phyloP scores from a whole-genome alignment of 2,113 vertebrate species.

The Pangasianodon hypophthalmus region DNA sequence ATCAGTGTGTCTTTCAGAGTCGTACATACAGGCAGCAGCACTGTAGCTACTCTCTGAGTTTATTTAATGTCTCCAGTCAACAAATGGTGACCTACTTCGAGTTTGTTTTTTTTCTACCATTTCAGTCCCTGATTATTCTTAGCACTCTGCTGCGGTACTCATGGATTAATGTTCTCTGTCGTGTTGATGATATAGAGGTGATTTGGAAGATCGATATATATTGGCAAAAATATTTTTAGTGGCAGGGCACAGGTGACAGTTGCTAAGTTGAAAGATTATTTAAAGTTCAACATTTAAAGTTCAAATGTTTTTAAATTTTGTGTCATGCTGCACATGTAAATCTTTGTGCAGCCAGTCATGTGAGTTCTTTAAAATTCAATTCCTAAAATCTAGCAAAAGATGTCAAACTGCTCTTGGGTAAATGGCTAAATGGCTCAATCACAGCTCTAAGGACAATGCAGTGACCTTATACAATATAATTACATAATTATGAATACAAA shows the following conservation, averaged over 20 bases:
- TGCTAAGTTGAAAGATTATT: no score
- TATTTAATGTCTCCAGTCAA: background rate
- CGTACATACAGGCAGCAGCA: background rate
- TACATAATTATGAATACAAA: no score
- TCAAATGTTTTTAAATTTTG: no score
- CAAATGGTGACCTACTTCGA: background rate
- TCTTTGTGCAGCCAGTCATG: no score
- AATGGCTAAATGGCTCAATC: background rate
- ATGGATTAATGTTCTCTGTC: background rate
- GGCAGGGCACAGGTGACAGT: no score
- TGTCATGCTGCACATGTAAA: no score
- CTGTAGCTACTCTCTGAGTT: background rate
- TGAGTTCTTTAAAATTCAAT: background rate
- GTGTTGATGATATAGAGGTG: background rate
- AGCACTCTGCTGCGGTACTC: background rate
- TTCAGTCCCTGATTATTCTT: background rate
- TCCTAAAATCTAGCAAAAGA: background rate
- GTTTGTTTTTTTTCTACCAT: background rate
- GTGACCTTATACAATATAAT: background rate
- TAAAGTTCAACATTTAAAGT: no score
- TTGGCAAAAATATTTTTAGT: background rate
- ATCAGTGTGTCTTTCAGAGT: background rate
- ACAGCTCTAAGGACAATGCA: background rate
- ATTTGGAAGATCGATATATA: background rate
- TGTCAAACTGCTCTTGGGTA: background rate